A percentile compares a stretch with the other conserved stretches of the same genome.
Conservation (phyloP, 92 coral and sea anemone genomes). For the Galaxea fascicularis region DNA sequence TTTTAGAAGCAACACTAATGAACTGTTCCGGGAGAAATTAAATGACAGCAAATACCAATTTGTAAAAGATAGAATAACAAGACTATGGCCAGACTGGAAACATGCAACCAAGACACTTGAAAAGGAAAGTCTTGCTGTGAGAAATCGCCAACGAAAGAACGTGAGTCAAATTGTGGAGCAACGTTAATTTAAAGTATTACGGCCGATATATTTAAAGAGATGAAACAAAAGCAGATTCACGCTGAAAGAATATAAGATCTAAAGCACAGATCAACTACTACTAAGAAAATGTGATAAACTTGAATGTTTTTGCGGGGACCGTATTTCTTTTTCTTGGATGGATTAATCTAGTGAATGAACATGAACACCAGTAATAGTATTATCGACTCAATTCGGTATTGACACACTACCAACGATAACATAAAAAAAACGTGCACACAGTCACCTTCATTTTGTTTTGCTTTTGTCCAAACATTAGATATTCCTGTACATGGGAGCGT, state of each 20-base stretch:
- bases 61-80: slow-evolving; percentile 76
- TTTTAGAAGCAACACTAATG: slow-evolving; percentile 7
- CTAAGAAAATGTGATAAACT: no score
- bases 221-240: not conserved
- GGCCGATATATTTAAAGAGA: not conserved
- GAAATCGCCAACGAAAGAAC: slow-evolving; percentile 52
- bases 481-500: slow-evolving; percentile 82
- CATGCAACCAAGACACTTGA: slow-evolving; percentile 50
- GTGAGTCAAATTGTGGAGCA: slow-evolving; percentile 15
- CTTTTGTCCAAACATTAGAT: slow-evolving; percentile 48
- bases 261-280: no score
- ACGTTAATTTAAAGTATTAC: no score
- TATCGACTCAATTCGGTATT: no score
- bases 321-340: no score
- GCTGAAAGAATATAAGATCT: no score
- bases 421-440: no score
- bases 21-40: slow-evolving; percentile 23
- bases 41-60: slow-evolving; percentile 52
- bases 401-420: no score
- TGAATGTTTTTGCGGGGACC: no score
- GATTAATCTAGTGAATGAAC: no score
- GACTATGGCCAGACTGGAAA: slow-evolving; percentile 82
- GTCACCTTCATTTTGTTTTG: not conserved
- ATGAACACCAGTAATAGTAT: no score
- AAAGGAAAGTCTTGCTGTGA: slow-evolving; percentile 25